Conservation (phyloP, 1,140 invertebrate genomes). For the Tetramorium simillimum region DNA sequence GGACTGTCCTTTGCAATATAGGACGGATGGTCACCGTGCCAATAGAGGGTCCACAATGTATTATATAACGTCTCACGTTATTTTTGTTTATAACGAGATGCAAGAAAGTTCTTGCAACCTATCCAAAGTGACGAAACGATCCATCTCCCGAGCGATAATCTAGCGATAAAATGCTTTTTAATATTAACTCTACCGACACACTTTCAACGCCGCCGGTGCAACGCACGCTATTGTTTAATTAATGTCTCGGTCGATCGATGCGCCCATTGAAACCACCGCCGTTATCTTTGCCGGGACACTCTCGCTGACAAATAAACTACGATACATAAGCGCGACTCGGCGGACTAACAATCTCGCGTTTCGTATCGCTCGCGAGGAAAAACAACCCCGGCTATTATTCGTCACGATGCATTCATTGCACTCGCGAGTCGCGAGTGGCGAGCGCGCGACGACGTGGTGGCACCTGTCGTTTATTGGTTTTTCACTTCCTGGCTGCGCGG, state of each 20-base stretch:
- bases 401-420: conserved; percentile 37
- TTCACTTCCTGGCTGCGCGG: conserved; percentile 40
- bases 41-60: neutral
- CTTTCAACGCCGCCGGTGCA: neutral
- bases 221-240: conserved; percentile 40
- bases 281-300: conserved; percentile 7
- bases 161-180: neutral
- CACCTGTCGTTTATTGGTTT: conserved; percentile 59
- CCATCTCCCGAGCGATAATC: neutral
- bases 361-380: conserved; percentile 16
- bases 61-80: neutral
- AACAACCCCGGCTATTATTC: conserved; percentile 43
- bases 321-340: conserved; percentile 19
- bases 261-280: neutral
- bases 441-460: neutral
- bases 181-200: neutral
- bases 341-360: conserved; percentile 28
- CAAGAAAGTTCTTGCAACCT: neutral
- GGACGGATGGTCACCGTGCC: no score
- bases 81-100: neutral
- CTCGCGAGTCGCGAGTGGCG: neutral
- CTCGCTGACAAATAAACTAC: conserved; percentile 47
- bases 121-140: neutral
- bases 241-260: conserved; percentile 27
- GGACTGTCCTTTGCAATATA: no score